Conservation (phyloP, 2,113 vertebrate genomes). For the Aythya baeri region DNA sequence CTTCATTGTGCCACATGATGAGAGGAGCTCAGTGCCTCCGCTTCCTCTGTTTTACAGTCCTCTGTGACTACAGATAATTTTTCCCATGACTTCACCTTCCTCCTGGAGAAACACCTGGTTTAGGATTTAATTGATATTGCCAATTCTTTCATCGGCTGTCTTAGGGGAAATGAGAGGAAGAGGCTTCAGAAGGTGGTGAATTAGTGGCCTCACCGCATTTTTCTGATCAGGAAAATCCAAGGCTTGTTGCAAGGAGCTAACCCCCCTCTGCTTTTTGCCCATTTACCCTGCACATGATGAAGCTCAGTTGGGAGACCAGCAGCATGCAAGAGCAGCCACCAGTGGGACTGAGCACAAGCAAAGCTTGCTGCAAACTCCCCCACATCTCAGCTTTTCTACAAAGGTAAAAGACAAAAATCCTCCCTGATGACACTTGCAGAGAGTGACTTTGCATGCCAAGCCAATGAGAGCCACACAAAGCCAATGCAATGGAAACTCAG, state of each 20-base stretch:
- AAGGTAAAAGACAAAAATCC: neutral
- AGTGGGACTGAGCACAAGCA: neutral
- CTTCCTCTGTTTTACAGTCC: neutral
- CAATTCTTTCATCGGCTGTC: neutral
- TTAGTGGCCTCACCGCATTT: neutral
- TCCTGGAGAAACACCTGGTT: neutral
- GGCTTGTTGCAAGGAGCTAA: neutral
- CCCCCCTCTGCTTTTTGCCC: neutral
- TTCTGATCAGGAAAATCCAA: neutral
- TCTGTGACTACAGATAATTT: neutral
- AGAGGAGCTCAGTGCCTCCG: neutral
- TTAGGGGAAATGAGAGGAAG: rapidly evolving
- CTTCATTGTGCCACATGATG: neutral
- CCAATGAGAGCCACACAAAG: neutral
- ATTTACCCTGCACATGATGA: rapidly evolving
- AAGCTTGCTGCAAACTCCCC: neutral
- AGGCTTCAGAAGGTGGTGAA: neutral
- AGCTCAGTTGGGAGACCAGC: neutral
- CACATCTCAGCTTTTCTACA: neutral
- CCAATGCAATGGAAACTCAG: neutral
- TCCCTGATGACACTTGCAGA: neutral
- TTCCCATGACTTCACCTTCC: neutral
- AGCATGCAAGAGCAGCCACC: neutral
- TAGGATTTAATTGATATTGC: neutral
- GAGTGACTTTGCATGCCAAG: neutral